A percentile compares a stretch with the other conserved stretches of the same genome.
These are phyloP conservation scores for Actias luna DNA, from an alignment of 2,888 invertebrate genomes.

Conservation along the genomic window DNA sequence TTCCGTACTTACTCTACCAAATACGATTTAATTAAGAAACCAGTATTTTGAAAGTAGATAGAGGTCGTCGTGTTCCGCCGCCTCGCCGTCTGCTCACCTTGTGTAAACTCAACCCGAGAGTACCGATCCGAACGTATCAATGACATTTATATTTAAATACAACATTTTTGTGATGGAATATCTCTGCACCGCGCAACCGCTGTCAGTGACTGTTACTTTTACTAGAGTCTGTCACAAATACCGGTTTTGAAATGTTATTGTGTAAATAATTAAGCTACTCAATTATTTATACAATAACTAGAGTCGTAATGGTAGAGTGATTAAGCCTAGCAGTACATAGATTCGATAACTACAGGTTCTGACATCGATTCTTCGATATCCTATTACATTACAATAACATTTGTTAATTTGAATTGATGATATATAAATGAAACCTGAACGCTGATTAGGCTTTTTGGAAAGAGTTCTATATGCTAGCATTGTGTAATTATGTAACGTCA, in stretches of 20 bases:
- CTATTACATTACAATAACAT: too few species aligned
- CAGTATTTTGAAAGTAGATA: constrained; percentile 60
- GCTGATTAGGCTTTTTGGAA: too few species aligned
- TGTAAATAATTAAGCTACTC: constrained; percentile 11
- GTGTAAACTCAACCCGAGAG: constrained; percentile 53
- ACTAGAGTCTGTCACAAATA: constrained; percentile 45
- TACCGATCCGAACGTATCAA: constrained; percentile 50
- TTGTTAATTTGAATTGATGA: too few species aligned
- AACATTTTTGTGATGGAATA: constrained; percentile 34
- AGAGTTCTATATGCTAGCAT: too few species aligned
- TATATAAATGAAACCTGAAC: too few species aligned
- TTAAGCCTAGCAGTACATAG: too few species aligned
- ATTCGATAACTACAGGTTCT: too few species aligned
- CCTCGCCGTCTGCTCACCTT: constrained; percentile 76
- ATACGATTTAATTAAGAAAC: constrained; percentile 68
- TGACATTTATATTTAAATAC: constrained; percentile 48
- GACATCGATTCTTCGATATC: too few species aligned
- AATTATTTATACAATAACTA: too few species aligned
- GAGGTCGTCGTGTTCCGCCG: constrained; percentile 64
- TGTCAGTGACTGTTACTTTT: constrained; percentile 45
- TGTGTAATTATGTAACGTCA: background rate
- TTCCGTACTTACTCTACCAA: constrained; percentile 59
- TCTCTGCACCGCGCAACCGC: constrained; percentile 34
- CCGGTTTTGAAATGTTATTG: constrained; percentile 20
- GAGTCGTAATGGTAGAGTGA: too few species aligned